Percentiles rank a stretch among this genome's conserved stretches.
phyloP scores from a whole-genome alignment of 1,140 invertebrate species.

The Anadara kagoshimensis region DNA sequence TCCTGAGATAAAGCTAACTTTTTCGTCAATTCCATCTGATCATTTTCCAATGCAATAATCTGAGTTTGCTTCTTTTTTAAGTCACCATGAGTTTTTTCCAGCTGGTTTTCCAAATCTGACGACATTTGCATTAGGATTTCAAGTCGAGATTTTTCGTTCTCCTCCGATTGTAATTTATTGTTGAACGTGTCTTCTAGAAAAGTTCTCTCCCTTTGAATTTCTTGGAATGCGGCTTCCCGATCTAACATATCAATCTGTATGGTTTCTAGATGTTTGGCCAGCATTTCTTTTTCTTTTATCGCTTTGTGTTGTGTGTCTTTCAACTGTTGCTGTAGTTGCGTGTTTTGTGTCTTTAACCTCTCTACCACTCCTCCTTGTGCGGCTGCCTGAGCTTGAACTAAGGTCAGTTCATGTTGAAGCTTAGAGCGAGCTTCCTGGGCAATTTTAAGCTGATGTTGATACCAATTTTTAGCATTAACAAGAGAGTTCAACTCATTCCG shows the following conservation, averaged over 20 bases:
- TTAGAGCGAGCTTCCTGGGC: conserved; percentile 68
- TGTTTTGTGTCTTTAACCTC: conserved; percentile 70
- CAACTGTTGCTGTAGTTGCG: conserved; percentile 66
- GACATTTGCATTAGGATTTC: conserved; percentile 60
- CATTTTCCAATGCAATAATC: conserved; percentile 68
- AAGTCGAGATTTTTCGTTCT: conserved; percentile 70
- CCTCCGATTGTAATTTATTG: conserved; percentile 67
- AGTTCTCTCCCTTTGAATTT: conserved; percentile 72
- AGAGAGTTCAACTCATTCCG: conserved; percentile 71
- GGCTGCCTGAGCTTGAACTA: conserved; percentile 61
- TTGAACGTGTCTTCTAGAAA: conserved; percentile 69
- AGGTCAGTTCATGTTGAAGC: conserved; percentile 73
- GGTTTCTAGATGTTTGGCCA: conserved; percentile 74
- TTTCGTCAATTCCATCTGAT: conserved; percentile 72
- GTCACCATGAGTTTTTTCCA: conserved; percentile 69
- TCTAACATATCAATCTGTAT: conserved; percentile 76
- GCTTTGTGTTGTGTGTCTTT: conserved; percentile 71
- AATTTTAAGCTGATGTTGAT: conserved; percentile 73
- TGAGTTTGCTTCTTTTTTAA: conserved; percentile 66
- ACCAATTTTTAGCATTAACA: conserved; percentile 74
- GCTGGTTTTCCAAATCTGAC: conserved; percentile 69
- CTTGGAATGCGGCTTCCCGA: conserved; percentile 72
- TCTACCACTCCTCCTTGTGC: conserved; percentile 69
- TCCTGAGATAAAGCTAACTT: conserved; percentile 71
- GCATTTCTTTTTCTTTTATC: conserved; percentile 73